These are phyloP conservation scores for Vulpes vulpes DNA, from an alignment of 2,113 vertebrate genomes.

Conservation along the genomic window DNA sequence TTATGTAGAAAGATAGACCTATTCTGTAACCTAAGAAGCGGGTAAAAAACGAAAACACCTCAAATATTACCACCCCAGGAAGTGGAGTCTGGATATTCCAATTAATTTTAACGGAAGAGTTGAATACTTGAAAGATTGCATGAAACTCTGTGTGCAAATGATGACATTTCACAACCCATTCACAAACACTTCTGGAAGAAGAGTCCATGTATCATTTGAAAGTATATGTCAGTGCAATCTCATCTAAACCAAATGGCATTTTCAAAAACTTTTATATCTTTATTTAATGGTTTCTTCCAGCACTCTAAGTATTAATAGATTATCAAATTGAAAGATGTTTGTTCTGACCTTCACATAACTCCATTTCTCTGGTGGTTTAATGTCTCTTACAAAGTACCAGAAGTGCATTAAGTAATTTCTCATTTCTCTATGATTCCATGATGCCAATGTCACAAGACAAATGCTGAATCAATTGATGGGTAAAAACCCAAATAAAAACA, in stretches of 20 bases:
- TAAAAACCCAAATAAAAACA: conserved; percentile 39
- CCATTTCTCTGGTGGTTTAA: conserved; percentile 59
- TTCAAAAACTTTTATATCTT: conserved; percentile 78
- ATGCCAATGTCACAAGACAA: conserved; percentile 44
- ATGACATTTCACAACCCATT: conserved; percentile 71
- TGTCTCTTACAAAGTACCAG: conserved; percentile 43
- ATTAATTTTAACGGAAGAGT: conserved; percentile 58
- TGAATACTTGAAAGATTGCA: not conserved
- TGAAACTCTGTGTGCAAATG: conserved; percentile 55
- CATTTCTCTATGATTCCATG: conserved; percentile 13
- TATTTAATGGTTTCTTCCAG: conserved; percentile 76
- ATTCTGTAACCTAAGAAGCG: not conserved
- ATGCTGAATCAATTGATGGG: not conserved
- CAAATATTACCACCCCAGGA: not conserved
- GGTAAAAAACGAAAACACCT: not conserved
- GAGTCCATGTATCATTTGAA: conserved; percentile 67
- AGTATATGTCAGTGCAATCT: conserved; percentile 60
- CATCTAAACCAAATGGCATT: conserved; percentile 75
- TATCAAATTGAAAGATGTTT: conserved; percentile 80
- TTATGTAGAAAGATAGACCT: not conserved
- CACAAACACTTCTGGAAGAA: conserved; percentile 59
- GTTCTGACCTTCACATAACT: conserved; percentile 77
- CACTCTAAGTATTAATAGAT: conserved; percentile 75
- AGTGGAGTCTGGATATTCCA: not conserved
- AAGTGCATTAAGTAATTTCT: conserved; percentile 63